Base-by-base conservation (phyloP, 2,113 vertebrate species). In the Gymnocephalus cernua region DNA sequence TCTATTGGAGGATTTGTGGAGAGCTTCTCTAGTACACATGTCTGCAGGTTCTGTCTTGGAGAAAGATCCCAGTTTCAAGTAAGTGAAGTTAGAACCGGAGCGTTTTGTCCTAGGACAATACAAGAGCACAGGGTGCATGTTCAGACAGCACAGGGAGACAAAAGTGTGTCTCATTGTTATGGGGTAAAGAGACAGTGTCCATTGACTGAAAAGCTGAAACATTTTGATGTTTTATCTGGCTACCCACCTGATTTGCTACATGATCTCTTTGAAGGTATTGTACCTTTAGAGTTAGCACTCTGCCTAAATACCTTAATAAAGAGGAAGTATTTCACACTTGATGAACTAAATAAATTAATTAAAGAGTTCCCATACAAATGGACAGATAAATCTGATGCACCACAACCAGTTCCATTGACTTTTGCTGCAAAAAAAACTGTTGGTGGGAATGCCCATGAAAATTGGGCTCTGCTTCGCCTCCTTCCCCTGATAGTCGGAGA, bases 11-110 rank as follows among this genome's bases (percentile, higher is more conserved):
- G 74, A 66, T 45, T 77, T 66, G 32, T 77, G 21, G 64, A 68
- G 62, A 77, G 53, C 11, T 77, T 77, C 38, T 71, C 67, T 29
- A 2, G 58, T 1, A 11, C 58, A 56, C n/a, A 71, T 0, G 6
- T 79, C 45, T 72, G 67, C 13, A 53, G 77, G n/a, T 71, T 45
- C 10, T 79, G 66, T 71, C 18, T 44, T 11, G 77, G 58, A 53
- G 67, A 79, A 54, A 18, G 48, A 27, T 53, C 47, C 57, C 6
- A 77, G 11, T 68, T 67, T 5, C 74, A 67, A 16, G 25, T 11
- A 9, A 14, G 32, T 47, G 74, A 58, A 21, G 74, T 77, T 6
- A 21, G 57, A 48, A 15, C 38, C 6, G 74, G 62, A 10, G 16
- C 32, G 45, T 79, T 79, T 71, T 0, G 1, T 29, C 47, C 32